These are phyloP conservation scores for Microhierax caerulescens DNA, from an alignment of 2,797 vertebrate species.

Conservation along the genomic window DNA sequence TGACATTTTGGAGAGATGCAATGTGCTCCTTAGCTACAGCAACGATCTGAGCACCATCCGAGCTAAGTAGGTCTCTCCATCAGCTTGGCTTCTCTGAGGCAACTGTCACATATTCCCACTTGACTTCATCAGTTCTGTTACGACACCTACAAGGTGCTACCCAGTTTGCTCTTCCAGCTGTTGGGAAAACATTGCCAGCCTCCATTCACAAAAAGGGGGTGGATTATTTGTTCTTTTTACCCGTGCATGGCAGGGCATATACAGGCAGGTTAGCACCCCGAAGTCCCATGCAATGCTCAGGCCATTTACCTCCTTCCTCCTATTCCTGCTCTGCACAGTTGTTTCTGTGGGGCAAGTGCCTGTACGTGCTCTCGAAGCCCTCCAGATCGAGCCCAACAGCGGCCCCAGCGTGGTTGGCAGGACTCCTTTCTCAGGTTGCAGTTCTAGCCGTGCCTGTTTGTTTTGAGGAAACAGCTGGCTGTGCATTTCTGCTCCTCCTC, in stretches of 20 bases:
- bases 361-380: not conserved
- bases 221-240: not conserved
- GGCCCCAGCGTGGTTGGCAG: not conserved
- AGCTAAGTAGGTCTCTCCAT: slow-evolving; percentile 75
- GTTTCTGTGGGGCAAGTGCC: not conserved
- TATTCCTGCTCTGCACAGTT: not conserved
- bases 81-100: not conserved
- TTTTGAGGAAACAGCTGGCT: not conserved
- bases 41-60: slow-evolving; percentile 75
- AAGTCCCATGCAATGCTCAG: not conserved
- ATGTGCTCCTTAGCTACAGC: slow-evolving; percentile 74
- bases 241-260: not conserved
- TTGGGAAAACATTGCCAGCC: not conserved
- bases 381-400: not conserved
- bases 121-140: not conserved
- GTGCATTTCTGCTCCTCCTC: not conserved
- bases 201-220: not conserved
- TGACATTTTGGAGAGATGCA: slow-evolving; percentile 71
- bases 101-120: not conserved
- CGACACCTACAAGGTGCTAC: not conserved
- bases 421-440: not conserved
- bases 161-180: not conserved
- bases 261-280: not conserved
- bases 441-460: fast-evolving
- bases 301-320: not conserved